Evolutionary conservation across 1,140 invertebrate genomes (phyloP).

Genomic region (Drosophila serrata): DNA sequence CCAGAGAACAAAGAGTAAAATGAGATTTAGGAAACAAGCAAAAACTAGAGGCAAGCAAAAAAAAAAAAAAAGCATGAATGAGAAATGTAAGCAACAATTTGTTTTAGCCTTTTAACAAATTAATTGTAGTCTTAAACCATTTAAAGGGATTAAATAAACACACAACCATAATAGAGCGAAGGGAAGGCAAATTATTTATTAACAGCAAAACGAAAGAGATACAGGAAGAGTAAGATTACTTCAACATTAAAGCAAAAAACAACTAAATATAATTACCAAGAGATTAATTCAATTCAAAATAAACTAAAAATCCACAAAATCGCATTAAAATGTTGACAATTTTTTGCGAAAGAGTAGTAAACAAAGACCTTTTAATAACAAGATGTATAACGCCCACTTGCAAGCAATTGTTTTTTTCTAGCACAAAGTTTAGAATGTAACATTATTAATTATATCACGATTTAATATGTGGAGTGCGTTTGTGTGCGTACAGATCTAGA

Average conservation of each 20-base stretch:
- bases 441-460: neutral
- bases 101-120: slow-evolving; percentile 51
- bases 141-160: slow-evolving; percentile 48
- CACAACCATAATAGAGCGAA: neutral
- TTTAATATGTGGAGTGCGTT: neutral
- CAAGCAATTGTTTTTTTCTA: too few species aligned
- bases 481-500: neutral
- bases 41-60: slow-evolving; percentile 13
- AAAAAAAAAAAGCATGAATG: neutral
- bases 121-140: slow-evolving; percentile 52
- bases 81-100: slow-evolving; percentile 22
- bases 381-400: neutral
- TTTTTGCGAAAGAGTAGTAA: neutral
- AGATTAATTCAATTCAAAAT: slow-evolving; percentile 37
- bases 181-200: slow-evolving; percentile 1
- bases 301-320: slow-evolving; percentile 19
- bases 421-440: neutral
- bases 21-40: slow-evolving; percentile 18
- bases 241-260: slow-evolving; percentile 15
- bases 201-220: slow-evolving; percentile 27
- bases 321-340: slow-evolving; percentile 20
- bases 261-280: slow-evolving; percentile 30
- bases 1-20: slow-evolving; percentile 1
- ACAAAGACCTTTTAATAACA: neutral
- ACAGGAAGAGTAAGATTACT: slow-evolving; percentile 19